These are phyloP conservation scores for Macrotus californicus DNA, from an alignment of 2,113 vertebrate genomes.

Conservation along the genomic window DNA sequence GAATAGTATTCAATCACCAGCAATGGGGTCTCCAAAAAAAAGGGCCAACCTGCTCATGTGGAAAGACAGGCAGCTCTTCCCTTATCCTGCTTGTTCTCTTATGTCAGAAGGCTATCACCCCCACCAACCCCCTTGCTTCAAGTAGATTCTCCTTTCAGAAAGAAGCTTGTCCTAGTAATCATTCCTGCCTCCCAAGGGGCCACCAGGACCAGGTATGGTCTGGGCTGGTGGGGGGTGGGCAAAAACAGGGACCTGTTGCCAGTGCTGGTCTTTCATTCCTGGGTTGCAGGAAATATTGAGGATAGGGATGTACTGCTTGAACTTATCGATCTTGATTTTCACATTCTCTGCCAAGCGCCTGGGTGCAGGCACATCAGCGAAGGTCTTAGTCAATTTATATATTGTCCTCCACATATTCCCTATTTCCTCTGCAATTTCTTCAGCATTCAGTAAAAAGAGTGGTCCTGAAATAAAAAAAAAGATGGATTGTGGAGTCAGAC, in stretches of 20 bases:
- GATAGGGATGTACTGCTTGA: slow-evolving; percentile 88
- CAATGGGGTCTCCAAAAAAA: not conserved
- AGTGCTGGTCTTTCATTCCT: slow-evolving; percentile 90
- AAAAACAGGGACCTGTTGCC: slow-evolving; percentile 83
- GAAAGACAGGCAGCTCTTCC: not conserved
- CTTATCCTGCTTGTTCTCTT: not conserved
- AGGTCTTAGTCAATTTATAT: slow-evolving; percentile 86
- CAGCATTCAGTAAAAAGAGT: slow-evolving; percentile 84
- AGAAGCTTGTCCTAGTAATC: not conserved
- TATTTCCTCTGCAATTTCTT: slow-evolving; percentile 85
- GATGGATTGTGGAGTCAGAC: not conserved
- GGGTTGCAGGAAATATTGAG: slow-evolving; percentile 88
- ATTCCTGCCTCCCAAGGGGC: not conserved
- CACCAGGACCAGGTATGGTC: not conserved
- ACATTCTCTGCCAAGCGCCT: slow-evolving; percentile 82
- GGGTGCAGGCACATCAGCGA: slow-evolving; percentile 81
- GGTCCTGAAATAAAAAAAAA: slow-evolving; percentile 77
- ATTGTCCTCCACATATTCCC: slow-evolving; percentile 87
- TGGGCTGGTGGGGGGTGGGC: not conserved
- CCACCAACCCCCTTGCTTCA: no score
- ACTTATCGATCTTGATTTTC: slow-evolving; percentile 87
- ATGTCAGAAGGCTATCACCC: not conserved
- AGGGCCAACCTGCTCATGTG: not conserved
- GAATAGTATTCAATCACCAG: not conserved
- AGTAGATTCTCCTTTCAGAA: not conserved